Evolutionary conservation across 2,888 invertebrate genomes (phyloP), one percentile per base, ranked within the genome.

Genomic region (Pristionchus fissidentatus): DNA sequence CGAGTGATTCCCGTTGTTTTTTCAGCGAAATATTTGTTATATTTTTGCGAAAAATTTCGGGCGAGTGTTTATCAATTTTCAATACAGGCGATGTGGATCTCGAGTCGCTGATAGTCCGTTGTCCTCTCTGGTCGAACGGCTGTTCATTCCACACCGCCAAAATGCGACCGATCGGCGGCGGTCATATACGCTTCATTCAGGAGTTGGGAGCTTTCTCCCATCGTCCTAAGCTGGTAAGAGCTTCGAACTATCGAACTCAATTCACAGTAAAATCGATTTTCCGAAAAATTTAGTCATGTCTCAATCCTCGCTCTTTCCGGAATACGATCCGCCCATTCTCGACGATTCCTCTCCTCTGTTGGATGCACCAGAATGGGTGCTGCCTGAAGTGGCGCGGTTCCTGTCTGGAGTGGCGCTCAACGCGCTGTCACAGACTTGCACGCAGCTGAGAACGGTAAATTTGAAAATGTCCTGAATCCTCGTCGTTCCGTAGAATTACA

Each of bases 51-150:
- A n/a, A n/a, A n/a, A n/a, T n/a, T n/a, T n/a, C n/a, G n/a, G n/a
- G n/a, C n/a, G n/a, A n/a, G n/a, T n/a, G n/a, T n/a, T n/a, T 41
- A 5, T 41, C 70, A 41, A 70, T 38, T 73, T 10, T n/a, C 8
- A n/a, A 41, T 5, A 41, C 8, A 78, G 78, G 78, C n/a, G 78
- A 78, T 15, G 52, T n/a, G 5, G 55, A 52, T n/a, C 29, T 78
- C 55, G 78, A 78, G 4, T 78, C 52, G 1, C 52, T 78, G 32
- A 55, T 78, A 26, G 78, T 55, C 35, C 78, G 78, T 7, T 78
- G 78, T 55, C 78, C 78, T 22, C 55, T 78, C 4, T 78, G 78
- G 78, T 55, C 26, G 52, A 3, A 29, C 0, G 78, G 78, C 13
- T 78, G 78, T 22, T 19, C 32, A 19, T 78, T 78, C 29, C 35